Conservation (phyloP, 2,888 invertebrate species). For the Hypomecis punctinalis region DNA sequence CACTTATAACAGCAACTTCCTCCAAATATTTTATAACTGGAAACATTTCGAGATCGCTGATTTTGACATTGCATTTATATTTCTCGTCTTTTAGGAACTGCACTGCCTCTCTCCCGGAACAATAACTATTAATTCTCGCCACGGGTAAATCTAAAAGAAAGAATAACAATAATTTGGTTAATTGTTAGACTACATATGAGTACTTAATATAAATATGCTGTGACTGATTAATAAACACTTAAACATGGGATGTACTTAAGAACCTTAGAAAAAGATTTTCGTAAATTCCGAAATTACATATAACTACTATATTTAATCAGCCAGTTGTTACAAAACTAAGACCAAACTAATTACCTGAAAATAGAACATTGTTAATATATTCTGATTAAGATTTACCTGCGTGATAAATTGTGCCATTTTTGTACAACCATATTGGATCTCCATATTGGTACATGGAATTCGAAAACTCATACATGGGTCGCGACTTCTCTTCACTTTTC, state of each 20-base stretch:
- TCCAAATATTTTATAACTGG: conserved; percentile 60
- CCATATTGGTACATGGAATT: conserved; percentile 59
- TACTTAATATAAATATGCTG: too few relatives aligned
- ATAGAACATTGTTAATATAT: too few relatives aligned
- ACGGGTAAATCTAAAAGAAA: conserved; percentile 68
- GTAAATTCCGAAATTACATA: too few relatives aligned
- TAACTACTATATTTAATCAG: too few relatives aligned
- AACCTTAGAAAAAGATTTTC: too few relatives aligned
- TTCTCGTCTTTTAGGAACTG: conserved; percentile 64
- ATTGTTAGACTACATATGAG: too few relatives aligned
- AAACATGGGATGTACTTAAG: too few relatives aligned
- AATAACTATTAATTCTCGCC: conserved; percentile 65
- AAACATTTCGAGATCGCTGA: conserved; percentile 72
- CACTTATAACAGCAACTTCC: conserved; percentile 63
- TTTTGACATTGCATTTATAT: conserved; percentile 64
- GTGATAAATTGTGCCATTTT: conserved; percentile 61
- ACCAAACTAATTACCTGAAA: too few relatives aligned
- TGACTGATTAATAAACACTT: too few relatives aligned
- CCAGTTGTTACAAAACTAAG: too few relatives aligned
- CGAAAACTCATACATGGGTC: conserved; percentile 51
- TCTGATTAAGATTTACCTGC: conserved; percentile 55
- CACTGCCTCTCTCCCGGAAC: conserved; percentile 63
- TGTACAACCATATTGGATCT: conserved; percentile 69
- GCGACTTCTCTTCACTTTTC: conserved; percentile 48
- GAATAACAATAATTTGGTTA: background rate